These are phyloP conservation scores for Deroptyus accipitrinus DNA, from an alignment of 2,113 vertebrate species.

Conservation along the genomic window DNA sequence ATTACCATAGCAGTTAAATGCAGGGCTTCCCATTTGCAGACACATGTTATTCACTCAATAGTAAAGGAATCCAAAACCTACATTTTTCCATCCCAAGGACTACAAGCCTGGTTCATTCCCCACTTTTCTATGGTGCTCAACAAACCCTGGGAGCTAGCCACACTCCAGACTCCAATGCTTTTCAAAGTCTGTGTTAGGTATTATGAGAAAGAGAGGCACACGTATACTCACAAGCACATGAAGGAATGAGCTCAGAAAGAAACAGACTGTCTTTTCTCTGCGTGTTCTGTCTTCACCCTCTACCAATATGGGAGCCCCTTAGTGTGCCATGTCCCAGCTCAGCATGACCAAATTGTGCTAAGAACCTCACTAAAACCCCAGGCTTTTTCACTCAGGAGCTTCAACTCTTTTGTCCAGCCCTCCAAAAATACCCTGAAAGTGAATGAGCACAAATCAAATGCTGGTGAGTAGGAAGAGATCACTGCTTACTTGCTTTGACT, in stretches of 20 bases:
- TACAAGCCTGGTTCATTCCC: not conserved
- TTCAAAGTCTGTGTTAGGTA: not conserved
- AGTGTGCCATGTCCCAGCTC: not conserved
- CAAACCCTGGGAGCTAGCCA: not conserved
- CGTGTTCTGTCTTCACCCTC: not conserved
- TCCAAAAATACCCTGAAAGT: not conserved
- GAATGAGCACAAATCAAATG: not conserved
- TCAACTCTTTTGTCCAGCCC: not conserved
- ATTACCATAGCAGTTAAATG: not conserved
- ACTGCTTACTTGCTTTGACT: not conserved
- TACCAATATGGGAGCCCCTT: not conserved
- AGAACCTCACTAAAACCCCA: not conserved
- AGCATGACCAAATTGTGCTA: not conserved
- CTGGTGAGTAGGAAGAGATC: not conserved
- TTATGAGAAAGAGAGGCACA: not conserved
- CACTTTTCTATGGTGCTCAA: not conserved
- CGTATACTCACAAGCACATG: not conserved
- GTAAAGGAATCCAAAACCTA: not conserved
- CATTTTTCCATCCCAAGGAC: not conserved
- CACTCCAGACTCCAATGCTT: not conserved
- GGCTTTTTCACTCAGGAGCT: not conserved
- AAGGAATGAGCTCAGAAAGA: not conserved
- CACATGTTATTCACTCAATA: not conserved
- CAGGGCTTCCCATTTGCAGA: not conserved
- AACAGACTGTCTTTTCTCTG: not conserved